Base-by-base conservation (phyloP, 2,888 invertebrate genomes). In the Tenthredo notha region DNA sequence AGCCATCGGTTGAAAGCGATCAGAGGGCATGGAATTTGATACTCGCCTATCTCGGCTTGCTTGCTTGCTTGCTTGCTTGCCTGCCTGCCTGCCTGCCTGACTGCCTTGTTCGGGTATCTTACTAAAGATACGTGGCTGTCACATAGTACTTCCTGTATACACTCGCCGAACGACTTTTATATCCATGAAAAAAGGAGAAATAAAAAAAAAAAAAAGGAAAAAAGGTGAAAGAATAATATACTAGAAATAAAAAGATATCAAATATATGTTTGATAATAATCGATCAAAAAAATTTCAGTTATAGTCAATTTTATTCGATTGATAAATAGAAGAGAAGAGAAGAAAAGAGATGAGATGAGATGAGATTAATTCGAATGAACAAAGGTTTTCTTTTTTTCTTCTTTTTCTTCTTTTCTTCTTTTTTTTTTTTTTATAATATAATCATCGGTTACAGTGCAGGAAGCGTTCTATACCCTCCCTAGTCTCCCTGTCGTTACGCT, bases 11-110 rank as follows among this genome's bases (percentile, higher is more conserved):
- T 33, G 54, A 77, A 54, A 77, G 77, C 77, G 37, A 77, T 54
- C 50, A 77, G 18, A 50, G 29, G 77, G 77, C 77, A 77, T 54
- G 77, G 77, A 77, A 77, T 77, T 77, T 77, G 77, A 77, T 77
- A 77, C 77, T 77, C 5, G 15, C 25, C 77, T 77, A 50, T 77
- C 47, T 77, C 77, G 29, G 33, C 37, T 15, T 75, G 15, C 74
- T n/a, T 12, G 18, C n/a, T 15, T 37, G 70, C 37, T 6, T 70
- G 37, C 70, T 18, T n/a, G 37, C 9, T 9, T 47, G 25, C 15
- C 43, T 75, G 47, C 40, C 2, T 50, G 50, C 18, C n/a, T n/a
- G 33, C 33, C 4, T 33, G 33, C 2, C 33, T 33, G 33, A 1
- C 47, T 75, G 54, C 54, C 54, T 54, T 54, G 54, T 54, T 54